Evolutionary conservation across 1,140 invertebrate genomes (phyloP).

Genomic region (Pseudomyrmex gracilis): DNA sequence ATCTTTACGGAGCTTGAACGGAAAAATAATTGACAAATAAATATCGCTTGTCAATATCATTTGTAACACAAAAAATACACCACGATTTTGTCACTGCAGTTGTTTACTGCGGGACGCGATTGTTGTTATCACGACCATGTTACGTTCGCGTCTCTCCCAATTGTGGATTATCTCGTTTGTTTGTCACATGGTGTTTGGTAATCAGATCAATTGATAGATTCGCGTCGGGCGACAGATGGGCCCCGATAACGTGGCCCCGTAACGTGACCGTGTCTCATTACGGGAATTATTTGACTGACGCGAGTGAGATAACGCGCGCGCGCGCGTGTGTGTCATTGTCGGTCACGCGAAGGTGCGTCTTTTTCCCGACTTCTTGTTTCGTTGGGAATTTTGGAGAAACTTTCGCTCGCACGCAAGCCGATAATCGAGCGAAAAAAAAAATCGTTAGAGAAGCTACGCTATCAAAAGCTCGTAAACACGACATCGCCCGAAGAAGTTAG

Average conservation of each 20-base stretch:
- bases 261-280: neutral
- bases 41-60: neutral
- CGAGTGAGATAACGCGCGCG: no score
- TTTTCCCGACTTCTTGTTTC: neutral
- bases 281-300: neutral
- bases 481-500: neutral
- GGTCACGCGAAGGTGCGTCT: neutral
- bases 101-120: neutral
- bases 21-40: neutral
- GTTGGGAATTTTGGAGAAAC: neutral
- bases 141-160: neutral
- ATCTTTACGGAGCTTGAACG: neutral
- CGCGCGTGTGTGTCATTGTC: neutral
- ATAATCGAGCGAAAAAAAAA: neutral
- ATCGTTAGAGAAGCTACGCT: neutral
- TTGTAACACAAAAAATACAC: no score
- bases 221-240: neutral
- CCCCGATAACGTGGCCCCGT: neutral
- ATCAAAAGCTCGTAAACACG: neutral
- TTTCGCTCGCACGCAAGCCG: neutral
- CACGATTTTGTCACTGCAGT: neutral
- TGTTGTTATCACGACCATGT: neutral
- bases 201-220: slow-evolving; percentile 8
- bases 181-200: slow-evolving; percentile 11
- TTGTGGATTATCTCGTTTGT: slow-evolving; percentile 1